Evolutionary conservation across 2,888 invertebrate genomes (phyloP), one percentile per base, ranked within the genome.

Genomic region (Cinara cedri): DNA sequence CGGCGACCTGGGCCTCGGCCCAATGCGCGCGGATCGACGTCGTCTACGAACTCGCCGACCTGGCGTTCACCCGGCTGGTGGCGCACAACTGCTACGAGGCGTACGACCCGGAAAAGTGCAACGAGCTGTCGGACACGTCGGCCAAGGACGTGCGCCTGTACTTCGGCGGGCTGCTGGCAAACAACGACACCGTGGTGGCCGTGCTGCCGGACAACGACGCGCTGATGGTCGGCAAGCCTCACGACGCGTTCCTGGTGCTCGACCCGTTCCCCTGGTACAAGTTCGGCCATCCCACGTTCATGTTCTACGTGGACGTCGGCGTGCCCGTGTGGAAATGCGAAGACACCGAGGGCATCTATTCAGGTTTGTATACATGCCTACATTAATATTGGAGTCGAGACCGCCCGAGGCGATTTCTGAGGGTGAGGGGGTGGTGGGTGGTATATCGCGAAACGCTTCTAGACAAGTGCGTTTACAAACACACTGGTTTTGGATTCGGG

Each of bases 201-300:
- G 72, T 81, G 44, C 81, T 82, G 66, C 83, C 83, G 42, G 83
- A 82, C 81, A 82, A 81, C 72, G 83, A 82, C 66, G 78, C 74
- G 44, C 81, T 72, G 26, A 82, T 81, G 57, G 81, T 81, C 81
- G 81, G 82, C 71, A 65, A 80, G 81, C 78, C 70, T 71, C 83
- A 84, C 82, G 84, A 84, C 83, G 83, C 83, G 82, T 83, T 84
- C 83, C 81, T 84, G 81, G 83, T 84, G 82, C 83, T 85, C 63
- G 88, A 88, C 82, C 88, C 88, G 1, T 87, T 86, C 82, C 88
- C 88, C 0, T 81, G 83, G 8, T 86, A 86, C n/a, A 86, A 86
- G 82, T 87, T 88, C 83, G 88, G 88, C 14, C 88, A 88, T 83
- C 85, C 87, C 54, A 85, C 88, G 11, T 83, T 87, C 51, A 86